Evolutionary conservation across 2,888 invertebrate species (phyloP).

Genomic region (Diachrysia chrysitis): DNA sequence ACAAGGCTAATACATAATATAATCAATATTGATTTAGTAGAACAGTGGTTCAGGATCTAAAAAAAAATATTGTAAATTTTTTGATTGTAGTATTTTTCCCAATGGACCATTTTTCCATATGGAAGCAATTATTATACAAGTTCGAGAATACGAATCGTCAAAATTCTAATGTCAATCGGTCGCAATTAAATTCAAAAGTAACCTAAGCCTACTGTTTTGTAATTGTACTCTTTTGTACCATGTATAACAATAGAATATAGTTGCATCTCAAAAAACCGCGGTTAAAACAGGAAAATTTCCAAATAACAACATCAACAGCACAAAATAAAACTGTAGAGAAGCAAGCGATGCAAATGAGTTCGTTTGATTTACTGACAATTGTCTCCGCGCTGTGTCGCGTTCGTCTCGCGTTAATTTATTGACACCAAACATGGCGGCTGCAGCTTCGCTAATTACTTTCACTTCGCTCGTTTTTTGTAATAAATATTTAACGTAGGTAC

Average conservation of each 20-base stretch:
- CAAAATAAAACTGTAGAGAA: conserved; percentile 29
- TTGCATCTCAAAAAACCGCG: neutral
- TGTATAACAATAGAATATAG: neutral
- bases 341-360: conserved; percentile 50
- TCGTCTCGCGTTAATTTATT: conserved; percentile 34
- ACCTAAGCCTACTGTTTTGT: too few species aligned
- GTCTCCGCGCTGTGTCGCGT: conserved; percentile 30
- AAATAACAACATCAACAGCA: conserved; percentile 25
- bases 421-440: conserved; percentile 40
- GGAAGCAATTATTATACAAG: too few species aligned
- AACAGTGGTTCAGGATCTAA: too few species aligned
- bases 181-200: too few species aligned
- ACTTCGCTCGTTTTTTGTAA: conserved; percentile 28
- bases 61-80: too few species aligned
- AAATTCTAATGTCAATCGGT: too few species aligned
- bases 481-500: conserved; percentile 52
- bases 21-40: too few species aligned
- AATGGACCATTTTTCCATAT: too few species aligned
- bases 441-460: conserved; percentile 43
- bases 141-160: too few species aligned
- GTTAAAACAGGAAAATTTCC: neutral
- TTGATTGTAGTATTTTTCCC: too few species aligned
- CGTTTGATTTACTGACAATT: conserved; percentile 58
- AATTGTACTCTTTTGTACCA: too few species aligned
- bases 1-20: too few species aligned